phyloP scores from a whole-genome alignment of 2,113 vertebrate species.

The Grantiella picta region DNA sequence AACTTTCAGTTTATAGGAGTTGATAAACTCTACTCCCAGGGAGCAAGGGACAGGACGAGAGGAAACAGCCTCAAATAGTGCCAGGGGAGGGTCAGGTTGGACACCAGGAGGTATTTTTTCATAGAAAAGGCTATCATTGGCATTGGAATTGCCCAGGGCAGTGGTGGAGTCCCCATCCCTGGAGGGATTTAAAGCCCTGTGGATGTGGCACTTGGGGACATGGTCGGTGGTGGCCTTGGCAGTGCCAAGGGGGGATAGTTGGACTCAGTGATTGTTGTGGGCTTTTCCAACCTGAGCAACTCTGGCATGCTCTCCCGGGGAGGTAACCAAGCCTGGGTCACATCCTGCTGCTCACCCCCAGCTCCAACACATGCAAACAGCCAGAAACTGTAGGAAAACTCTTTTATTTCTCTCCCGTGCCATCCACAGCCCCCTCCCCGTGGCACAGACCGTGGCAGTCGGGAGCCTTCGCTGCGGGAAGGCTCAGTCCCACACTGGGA shows the following conservation, averaged over 20 bases:
- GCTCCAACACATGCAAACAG: neutral
- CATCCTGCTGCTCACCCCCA: rapidly evolving
- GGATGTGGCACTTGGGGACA: neutral
- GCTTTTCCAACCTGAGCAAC: neutral
- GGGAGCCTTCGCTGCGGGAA: rapidly evolving
- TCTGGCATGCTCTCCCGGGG: neutral
- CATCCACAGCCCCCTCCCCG: rapidly evolving
- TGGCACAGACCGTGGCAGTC: neutral
- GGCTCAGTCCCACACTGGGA: neutral
- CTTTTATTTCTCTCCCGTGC: neutral
- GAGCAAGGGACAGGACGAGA: rapidly evolving
- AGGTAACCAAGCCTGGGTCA: neutral
- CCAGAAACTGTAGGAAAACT: neutral
- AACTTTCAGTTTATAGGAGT: rapidly evolving
- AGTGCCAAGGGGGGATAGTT: neutral
- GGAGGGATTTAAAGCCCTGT: neutral
- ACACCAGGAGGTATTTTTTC: neutral
- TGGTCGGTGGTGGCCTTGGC: neutral
- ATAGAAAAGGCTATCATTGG: neutral
- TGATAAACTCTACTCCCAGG: neutral
- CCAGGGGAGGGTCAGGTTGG: neutral
- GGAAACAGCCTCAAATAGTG: rapidly evolving
- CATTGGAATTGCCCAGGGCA: neutral
- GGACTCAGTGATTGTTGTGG: neutral
- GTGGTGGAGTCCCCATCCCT: neutral